phyloP scores from a whole-genome alignment of 30 jellyfish, hydroid and myxozoan genomes.

The Morbakka virulenta region DNA sequence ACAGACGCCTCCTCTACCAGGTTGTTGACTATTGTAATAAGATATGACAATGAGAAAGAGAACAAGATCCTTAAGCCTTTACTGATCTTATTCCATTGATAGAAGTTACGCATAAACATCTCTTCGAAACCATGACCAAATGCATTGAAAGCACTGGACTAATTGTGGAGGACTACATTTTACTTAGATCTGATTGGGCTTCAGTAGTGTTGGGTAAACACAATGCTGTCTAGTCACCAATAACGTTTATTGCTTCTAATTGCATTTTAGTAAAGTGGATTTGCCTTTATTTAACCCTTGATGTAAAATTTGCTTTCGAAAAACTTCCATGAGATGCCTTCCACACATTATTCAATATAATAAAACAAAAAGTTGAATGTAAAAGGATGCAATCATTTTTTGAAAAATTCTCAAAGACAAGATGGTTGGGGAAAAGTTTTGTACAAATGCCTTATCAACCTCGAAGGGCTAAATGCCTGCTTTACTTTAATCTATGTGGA shows the following conservation, averaged over 20 bases:
- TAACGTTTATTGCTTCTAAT: background rate
- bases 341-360: slow-evolving; percentile 1
- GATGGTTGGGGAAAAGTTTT: slow-evolving; percentile 44
- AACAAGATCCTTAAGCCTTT: slow-evolving; percentile 6
- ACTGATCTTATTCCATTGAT: slow-evolving; percentile 6
- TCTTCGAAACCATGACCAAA: background rate
- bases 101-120: background rate
- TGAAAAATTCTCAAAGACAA: slow-evolving; percentile 15
- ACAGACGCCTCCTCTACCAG: background rate
- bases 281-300: slow-evolving; percentile 20
- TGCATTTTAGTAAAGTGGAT: slow-evolving; percentile 26
- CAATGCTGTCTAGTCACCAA: slow-evolving; percentile 32
- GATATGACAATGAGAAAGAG: background rate
- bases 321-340: slow-evolving; percentile 34
- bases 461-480: slow-evolving; percentile 30
- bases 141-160: background rate
- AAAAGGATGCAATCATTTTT: slow-evolving; percentile 14
- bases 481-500: too few species aligned
- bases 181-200: slow-evolving; percentile 11
- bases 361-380: slow-evolving; percentile 4
- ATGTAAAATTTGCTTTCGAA: slow-evolving; percentile 1
- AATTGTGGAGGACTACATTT: background rate
- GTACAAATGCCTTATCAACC: background rate
- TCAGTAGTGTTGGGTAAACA: slow-evolving; percentile 10
- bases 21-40: slow-evolving; percentile 9